Evolutionary conservation across 2,113 vertebrate species (phyloP).

Genomic region (Hemibagrus wyckioides): DNA sequence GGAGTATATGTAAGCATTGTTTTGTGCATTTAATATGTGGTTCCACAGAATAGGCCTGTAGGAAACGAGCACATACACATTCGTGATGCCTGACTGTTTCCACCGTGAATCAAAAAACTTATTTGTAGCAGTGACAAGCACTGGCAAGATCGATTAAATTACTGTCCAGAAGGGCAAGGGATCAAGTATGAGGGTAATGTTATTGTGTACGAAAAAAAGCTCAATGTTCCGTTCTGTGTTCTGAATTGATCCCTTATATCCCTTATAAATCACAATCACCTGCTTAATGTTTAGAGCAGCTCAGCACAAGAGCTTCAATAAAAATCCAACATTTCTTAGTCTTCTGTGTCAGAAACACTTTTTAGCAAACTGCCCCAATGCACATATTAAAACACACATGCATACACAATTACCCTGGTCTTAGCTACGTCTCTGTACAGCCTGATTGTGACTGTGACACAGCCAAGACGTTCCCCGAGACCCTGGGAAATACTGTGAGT

Average conservation of each 20-base stretch:
- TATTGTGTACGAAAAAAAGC: conserved; percentile 46
- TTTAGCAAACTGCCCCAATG: not conserved
- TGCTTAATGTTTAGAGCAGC: conserved; percentile 37
- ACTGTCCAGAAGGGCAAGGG: conserved; percentile 16
- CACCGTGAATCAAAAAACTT: not conserved
- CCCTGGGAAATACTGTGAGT: conserved; percentile 46
- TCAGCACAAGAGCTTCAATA: conserved; percentile 50
- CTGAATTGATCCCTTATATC: conserved; percentile 45
- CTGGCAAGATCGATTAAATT: conserved; percentile 19
- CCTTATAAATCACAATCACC: conserved; percentile 55
- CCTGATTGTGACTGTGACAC: not conserved
- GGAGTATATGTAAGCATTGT: not conserved
- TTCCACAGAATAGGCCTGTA: not conserved
- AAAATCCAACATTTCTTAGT: conserved; percentile 42
- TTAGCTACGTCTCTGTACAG: not conserved
- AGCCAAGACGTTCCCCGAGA: conserved; percentile 26
- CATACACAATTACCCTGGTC: not conserved
- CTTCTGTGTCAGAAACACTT: not conserved
- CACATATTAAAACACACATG: not conserved
- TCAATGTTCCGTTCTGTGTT: conserved; percentile 40
- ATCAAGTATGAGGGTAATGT: conserved; percentile 43
- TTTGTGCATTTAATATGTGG: not conserved
- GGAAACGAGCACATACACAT: not conserved
- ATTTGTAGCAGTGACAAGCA: conserved; percentile 20
- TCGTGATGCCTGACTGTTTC: conserved; percentile 14